Base-by-base conservation (phyloP, 2,888 invertebrate genomes). In the Acronicta psi region DNA sequence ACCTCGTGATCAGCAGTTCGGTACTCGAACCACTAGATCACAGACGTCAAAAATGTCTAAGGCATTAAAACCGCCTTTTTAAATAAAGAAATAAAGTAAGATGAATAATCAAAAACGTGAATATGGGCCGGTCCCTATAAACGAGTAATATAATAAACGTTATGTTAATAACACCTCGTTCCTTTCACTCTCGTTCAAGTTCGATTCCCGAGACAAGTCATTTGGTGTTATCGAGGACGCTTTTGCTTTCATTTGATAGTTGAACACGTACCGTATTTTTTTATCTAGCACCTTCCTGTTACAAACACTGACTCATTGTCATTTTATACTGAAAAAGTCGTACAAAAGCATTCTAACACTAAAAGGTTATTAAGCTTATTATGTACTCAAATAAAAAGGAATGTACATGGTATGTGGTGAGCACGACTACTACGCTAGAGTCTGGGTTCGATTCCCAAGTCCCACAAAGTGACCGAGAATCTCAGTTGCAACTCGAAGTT, bases 121-220 rank as follows among this genome's bases (percentile, higher is more conserved):
- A 40, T 56, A 56, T 51, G 46, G 66, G 38, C 59, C 57, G 51
- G 55, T 40, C 71, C 71, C 67, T 71, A 61, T 66, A 58, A 66
- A 73, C 63, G 42, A 47, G 54, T 61, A 49, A 69, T 68, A 63
- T 63, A 65, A 77, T 75, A 77, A 78, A 75, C 63, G 67, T 64
- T 77, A 75, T 78, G 76, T 78, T 81, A 79, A 82, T 79, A 79
- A 59, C 78, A 72, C 68, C 60, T 64, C 72, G 77, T 82, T 84
- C 83, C 89, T 92, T 92, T 93, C 91, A 89, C 91, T 92, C 83
- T 93, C 91, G 81, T 84, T 84, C 80, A 83, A 85, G 87, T 88
- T 84, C 84, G 85, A 87, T 85, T 90, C 87, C 88, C 82, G 85
- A 83, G 84, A 78, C 86, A 80, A 86, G 84, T 85, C 86, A 87